Base-by-base conservation (phyloP, 2,797 vertebrate species). In the Microctenopoma steveboyesi region DNA sequence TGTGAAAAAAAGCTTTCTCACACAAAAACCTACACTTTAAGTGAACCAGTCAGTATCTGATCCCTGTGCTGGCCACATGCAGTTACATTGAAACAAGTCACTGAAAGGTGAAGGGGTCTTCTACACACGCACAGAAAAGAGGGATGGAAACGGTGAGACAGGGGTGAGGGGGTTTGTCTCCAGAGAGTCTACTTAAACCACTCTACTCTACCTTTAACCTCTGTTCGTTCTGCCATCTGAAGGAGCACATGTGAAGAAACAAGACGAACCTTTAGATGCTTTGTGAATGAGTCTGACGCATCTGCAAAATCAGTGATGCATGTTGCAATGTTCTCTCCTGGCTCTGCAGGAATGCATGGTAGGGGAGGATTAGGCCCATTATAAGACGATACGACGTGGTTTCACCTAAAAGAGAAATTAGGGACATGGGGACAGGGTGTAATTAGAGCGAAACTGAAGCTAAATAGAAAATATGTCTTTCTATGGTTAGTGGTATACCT, bases 151-250 rank as follows among this genome's bases (percentile, higher is more conserved):
- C 49, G 30, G 60, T 69, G 61, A 57, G 39, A 39, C 16, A 37
- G 47, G 64, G 83, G 65, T 72, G 77, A 82, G 39, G 60, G 74
- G 69, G 40, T 76, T 61, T 57, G 60, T 70, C 81, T 70, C 77
- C 33, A 27, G 79, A 74, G 78, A 50, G 27, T 82, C 85, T 56
- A 74, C 43, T 80, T 72, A 83, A 86, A 83, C 81, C 71, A 58
- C 66, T 67, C 52, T 18, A 52, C 62, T 82, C 71, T 81, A 73
- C 75, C 76, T 75, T 76, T 68, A 78, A 87, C 82, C 71, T 79
- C 18, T 56, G 16, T 40, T 74, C 66, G 33, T 12, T 78, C 69
- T 66, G 39, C 58, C 66, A 33, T 56, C 56, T 58, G 52, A 64
- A 70, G n/a, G 37, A 69, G 68, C 30, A 37, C 33, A n/a, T 4